These are phyloP conservation scores for Istiophorus platypterus DNA, from an alignment of 2,113 vertebrate species.

Conservation along the genomic window DNA sequence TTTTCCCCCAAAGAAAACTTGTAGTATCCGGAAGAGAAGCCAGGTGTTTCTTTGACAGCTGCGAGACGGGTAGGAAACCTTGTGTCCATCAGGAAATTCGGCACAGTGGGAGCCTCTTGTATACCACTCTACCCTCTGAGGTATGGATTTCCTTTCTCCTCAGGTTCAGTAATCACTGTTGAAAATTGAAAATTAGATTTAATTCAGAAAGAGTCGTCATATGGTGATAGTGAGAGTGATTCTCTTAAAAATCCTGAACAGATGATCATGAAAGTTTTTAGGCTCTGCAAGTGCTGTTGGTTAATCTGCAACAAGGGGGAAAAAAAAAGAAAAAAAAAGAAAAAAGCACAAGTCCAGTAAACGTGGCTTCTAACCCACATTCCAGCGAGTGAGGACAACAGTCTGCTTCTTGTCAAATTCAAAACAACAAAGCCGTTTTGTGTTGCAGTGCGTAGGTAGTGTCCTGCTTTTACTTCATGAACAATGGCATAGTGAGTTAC, in stretches of 20 bases:
- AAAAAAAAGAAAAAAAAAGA: no score
- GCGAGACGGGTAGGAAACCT: slow-evolving; percentile 36
- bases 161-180: slow-evolving; percentile 69
- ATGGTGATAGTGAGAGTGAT: background rate
- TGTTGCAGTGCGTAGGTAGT: background rate
- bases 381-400: background rate
- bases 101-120: rapidly evolving
- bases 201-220: background rate
- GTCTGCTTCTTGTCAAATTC: background rate
- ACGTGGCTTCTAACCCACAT: background rate
- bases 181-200: slow-evolving; percentile 17
- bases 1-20: slow-evolving; percentile 45
- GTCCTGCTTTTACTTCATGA: background rate
- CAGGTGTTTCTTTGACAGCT: slow-evolving; percentile 54
- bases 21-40: slow-evolving; percentile 76
- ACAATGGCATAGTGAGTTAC: rapidly evolving
- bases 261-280: slow-evolving; percentile 6
- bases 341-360: background rate
- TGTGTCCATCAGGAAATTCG: rapidly evolving
- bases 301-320: background rate
- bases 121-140: rapidly evolving
- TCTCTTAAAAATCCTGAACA: background rate
- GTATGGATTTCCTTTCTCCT: rapidly evolving
- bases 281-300: background rate
- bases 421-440: background rate